Percentiles rank a stretch among this genome's conserved stretches.
Evolutionary conservation across 2,888 invertebrate genomes (phyloP).

Genomic region (Agrypnus murinus): DNA sequence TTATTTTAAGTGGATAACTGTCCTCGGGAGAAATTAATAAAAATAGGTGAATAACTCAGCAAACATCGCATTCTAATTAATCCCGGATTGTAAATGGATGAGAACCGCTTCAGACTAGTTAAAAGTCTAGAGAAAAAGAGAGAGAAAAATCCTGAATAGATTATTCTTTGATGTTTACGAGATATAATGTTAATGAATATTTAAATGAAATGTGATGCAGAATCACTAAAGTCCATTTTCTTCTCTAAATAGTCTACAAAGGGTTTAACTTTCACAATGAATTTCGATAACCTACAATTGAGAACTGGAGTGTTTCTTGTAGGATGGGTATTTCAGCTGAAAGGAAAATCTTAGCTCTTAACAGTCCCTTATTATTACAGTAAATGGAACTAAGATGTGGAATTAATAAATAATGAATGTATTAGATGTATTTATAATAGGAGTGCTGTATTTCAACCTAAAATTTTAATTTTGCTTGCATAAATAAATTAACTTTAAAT

Average conservation of each 20-base stretch:
- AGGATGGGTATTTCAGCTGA: too few species aligned
- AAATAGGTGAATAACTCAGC: conserved; percentile 5
- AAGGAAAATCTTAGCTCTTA: too few species aligned
- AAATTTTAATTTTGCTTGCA: too few species aligned
- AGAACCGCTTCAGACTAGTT: conserved; percentile 5
- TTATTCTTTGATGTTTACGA: not conserved
- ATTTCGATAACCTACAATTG: too few species aligned
- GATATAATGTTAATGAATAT: conserved; percentile 5
- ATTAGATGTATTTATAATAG: too few species aligned
- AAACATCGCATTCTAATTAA: conserved; percentile 18
- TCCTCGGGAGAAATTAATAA: not conserved
- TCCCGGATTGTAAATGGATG: not conserved
- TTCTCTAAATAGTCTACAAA: not conserved
- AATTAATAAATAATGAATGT: too few species aligned
- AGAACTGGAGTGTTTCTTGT: too few species aligned
- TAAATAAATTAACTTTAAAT: too few species aligned
- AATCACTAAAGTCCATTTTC: not conserved
- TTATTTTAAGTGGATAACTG: not conserved
- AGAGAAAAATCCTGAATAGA: not conserved
- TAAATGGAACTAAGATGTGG: too few species aligned
- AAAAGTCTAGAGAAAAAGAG: not conserved
- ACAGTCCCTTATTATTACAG: too few species aligned
- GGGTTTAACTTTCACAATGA: too few species aligned
- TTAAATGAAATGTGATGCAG: not conserved
- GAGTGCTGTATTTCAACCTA: too few species aligned